Conservation (phyloP, 2,797 vertebrate genomes). For the Kryptopterus vitreolus region DNA sequence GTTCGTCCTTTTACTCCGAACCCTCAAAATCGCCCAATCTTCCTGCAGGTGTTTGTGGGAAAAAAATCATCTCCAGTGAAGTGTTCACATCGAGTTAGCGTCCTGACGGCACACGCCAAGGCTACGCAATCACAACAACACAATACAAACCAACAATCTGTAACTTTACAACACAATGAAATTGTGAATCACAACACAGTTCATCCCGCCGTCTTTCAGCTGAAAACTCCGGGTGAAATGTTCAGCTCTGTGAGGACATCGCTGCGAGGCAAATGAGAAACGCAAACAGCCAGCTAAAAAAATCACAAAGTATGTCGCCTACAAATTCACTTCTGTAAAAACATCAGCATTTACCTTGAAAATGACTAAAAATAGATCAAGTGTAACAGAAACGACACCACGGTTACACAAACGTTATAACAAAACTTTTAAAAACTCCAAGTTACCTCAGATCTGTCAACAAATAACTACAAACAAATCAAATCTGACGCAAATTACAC, state of each 20-base stretch:
- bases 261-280: constrained; percentile 4
- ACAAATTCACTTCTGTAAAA: too few relatives aligned
- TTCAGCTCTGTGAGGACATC: neutral
- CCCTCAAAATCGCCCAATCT: neutral
- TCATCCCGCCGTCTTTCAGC: neutral
- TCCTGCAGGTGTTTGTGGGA: constrained; percentile 1
- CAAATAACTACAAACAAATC: neutral
- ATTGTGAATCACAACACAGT: too few relatives aligned
- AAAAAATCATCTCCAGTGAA: neutral
- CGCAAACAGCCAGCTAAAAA: neutral
- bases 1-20: constrained; percentile 6
- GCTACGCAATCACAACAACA: neutral
- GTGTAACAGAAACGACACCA: neutral
- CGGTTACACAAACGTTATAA: neutral
- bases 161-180: neutral
- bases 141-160: neutral
- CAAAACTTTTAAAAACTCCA: neutral
- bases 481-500: neutral
- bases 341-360: too few relatives aligned
- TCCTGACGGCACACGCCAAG: neutral
- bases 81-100: neutral
- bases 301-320: neutral
- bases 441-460: neutral
- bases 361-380: neutral
- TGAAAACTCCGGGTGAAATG: neutral